phyloP scores from a whole-genome alignment of 2,888 invertebrate genomes.

The Ornithoptera alexandrae region DNA sequence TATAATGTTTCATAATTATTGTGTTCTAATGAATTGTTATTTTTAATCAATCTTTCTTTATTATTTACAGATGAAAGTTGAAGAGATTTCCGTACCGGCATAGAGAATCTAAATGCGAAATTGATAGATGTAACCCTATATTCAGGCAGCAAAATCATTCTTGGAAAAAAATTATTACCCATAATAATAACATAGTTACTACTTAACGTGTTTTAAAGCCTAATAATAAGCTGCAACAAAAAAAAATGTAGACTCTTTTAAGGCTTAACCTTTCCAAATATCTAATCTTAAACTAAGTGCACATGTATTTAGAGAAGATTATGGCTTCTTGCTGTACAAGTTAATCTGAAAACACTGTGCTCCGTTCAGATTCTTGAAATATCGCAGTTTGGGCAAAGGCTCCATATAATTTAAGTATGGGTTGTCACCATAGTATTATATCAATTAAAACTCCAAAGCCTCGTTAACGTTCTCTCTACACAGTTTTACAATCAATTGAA shows the following conservation, averaged over 20 bases:
- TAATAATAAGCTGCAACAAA: conserved; percentile 72
- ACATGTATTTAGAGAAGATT: conserved; percentile 69
- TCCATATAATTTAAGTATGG: conserved; percentile 61
- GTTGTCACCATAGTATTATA: conserved; percentile 64
- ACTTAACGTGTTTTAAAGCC: conserved; percentile 70
- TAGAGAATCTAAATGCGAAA: conserved; percentile 75
- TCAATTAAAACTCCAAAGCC: conserved; percentile 29
- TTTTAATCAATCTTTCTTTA: background rate
- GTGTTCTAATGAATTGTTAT: too few relatives aligned
- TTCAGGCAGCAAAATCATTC: conserved; percentile 69
- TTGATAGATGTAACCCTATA: conserved; percentile 71
- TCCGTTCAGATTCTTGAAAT: background rate
- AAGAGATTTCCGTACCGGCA: conserved; percentile 66
- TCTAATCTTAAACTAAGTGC: conserved; percentile 73
- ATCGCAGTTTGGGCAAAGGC: conserved; percentile 41
- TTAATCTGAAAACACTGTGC: conserved; percentile 24
- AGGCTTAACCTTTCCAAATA: conserved; percentile 76
- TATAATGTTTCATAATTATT: too few relatives aligned
- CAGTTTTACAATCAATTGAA: conserved; percentile 56
- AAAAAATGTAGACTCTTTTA: conserved; percentile 66
- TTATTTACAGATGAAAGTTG: conserved; percentile 77
- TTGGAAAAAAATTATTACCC: conserved; percentile 61
- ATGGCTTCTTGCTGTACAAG: conserved; percentile 66
- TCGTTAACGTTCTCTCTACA: conserved; percentile 55
- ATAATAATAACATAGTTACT: conserved; percentile 54